Evolutionary conservation across 1,140 invertebrate species (phyloP).

Genomic region (Mactra quadrangularis): DNA sequence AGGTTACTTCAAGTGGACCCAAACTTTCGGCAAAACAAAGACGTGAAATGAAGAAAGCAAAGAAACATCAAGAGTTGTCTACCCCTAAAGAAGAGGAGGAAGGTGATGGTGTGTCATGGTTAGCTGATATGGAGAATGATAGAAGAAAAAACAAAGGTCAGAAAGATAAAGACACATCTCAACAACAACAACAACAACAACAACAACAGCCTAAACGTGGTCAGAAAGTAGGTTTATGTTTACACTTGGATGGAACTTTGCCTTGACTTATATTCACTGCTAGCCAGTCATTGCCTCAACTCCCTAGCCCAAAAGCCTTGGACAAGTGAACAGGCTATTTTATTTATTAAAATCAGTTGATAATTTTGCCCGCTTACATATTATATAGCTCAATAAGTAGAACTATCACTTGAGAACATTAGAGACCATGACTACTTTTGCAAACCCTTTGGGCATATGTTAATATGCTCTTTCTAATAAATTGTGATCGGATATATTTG

Average conservation of each 20-base stretch:
- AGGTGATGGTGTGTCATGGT: constrained; percentile 78
- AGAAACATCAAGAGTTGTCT: constrained; percentile 67
- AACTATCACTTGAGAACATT: too few species aligned
- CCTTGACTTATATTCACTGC: too few species aligned
- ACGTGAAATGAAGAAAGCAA: constrained; percentile 82
- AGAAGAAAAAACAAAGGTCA: constrained; percentile 9
- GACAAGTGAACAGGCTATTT: background rate
- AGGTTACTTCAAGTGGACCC: constrained; percentile 13
- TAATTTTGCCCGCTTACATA: too few species aligned
- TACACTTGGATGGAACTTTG: too few species aligned
- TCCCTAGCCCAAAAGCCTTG: too few species aligned
- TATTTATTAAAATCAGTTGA: background rate
- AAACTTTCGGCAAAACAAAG: constrained; percentile 78
- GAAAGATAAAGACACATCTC: constrained; percentile 66
- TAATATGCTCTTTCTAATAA: too few species aligned
- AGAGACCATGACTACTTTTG: too few species aligned
- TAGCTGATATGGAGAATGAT: constrained; percentile 47
- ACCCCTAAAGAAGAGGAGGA: constrained; percentile 73
- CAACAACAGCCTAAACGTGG: constrained; percentile 88
- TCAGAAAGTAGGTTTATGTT: constrained; percentile 88
- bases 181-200: constrained; percentile 17
- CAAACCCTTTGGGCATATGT: too few species aligned
- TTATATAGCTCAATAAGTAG: too few species aligned
- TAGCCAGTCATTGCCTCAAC: too few species aligned
- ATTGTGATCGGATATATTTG: too few species aligned